Percentiles rank a stretch among this genome's conserved stretches.
Evolutionary conservation across 2,113 vertebrate species (phyloP).

Genomic region (Thunnus thynnus): DNA sequence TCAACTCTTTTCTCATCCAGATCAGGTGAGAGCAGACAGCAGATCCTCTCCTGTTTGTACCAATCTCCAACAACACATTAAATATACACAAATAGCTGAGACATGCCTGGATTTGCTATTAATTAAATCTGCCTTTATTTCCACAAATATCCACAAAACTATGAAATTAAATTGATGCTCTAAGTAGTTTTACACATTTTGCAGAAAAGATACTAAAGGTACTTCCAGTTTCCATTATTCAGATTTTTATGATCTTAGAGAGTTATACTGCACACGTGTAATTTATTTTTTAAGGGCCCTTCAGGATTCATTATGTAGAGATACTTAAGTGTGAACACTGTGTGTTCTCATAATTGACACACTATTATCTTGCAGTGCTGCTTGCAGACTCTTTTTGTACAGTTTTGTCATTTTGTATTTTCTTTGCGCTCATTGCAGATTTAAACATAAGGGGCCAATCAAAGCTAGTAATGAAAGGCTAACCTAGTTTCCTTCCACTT

Average conservation of each 20-base stretch:
- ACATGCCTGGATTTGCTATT: background rate
- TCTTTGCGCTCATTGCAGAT: background rate
- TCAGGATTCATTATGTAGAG: background rate
- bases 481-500: slow-evolving; percentile 7
- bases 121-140: background rate
- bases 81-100: background rate
- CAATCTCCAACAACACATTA: background rate
- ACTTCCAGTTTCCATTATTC: background rate
- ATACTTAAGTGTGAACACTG: background rate
- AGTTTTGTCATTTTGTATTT: background rate
- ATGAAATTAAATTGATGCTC: background rate
- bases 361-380: background rate
- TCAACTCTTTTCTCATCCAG: slow-evolving; percentile 3
- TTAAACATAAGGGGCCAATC: slow-evolving; percentile 6
- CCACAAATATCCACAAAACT: background rate
- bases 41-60: background rate
- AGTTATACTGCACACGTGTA: background rate
- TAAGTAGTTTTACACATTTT: background rate
- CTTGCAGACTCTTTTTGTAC: background rate
- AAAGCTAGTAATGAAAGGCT: slow-evolving; percentile 18
- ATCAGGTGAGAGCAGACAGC: background rate
- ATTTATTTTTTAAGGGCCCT: background rate
- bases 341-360: background rate
- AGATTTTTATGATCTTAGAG: background rate
- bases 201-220: background rate